These are phyloP conservation scores for Trichoplusia ni DNA, from an alignment of 1,140 invertebrate species.

Conservation along the genomic window DNA sequence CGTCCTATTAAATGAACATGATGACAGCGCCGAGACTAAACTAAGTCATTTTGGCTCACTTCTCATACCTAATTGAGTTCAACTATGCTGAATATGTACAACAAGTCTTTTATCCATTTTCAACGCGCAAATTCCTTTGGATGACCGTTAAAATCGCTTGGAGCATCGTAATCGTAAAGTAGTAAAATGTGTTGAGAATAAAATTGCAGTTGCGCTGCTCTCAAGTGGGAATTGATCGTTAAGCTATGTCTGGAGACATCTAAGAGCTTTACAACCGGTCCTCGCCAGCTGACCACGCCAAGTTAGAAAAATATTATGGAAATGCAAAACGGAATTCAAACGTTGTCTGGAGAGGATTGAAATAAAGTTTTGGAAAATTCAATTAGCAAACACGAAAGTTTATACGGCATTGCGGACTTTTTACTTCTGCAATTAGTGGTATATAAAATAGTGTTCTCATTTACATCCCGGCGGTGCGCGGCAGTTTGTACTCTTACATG, in stretches of 20 bases:
- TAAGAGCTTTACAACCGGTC: background rate
- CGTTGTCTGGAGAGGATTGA: background rate
- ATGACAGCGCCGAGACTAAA: constrained; percentile 3
- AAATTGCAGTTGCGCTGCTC: constrained; percentile 3
- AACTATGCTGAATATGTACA: background rate
- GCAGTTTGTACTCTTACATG: background rate
- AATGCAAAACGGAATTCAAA: too few relatives aligned
- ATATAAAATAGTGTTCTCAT: background rate
- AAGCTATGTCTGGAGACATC: constrained; percentile 4
- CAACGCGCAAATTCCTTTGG: background rate
- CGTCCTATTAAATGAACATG: constrained; percentile 22
- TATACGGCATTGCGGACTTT: constrained; percentile 1
- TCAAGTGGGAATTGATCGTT: background rate
- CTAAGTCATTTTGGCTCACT: constrained; percentile 13
- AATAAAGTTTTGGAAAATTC: background rate
- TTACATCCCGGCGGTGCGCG: background rate
- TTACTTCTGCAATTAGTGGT: background rate
- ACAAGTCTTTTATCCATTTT: background rate
- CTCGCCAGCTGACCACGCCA: background rate
- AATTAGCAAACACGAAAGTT: background rate
- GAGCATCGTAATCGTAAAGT: background rate
- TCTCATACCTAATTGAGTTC: background rate
- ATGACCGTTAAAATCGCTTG: background rate
- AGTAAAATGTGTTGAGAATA: constrained; percentile 6
- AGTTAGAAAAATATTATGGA: too few relatives aligned